phyloP scores from a whole-genome alignment of 2,797 vertebrate species.

The Sebastes hubbsi region DNA sequence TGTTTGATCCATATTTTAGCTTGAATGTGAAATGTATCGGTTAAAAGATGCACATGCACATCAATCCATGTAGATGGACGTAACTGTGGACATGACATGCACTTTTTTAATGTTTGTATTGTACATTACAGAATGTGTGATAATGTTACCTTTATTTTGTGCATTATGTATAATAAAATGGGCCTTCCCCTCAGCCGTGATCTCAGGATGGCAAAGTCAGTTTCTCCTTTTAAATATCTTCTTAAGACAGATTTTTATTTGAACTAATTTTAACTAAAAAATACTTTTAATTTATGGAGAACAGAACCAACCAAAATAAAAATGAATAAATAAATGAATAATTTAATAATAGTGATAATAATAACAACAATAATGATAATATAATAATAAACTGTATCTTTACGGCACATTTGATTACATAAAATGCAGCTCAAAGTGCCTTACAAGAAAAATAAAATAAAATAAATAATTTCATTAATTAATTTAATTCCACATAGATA shows the following conservation, averaged over 20 bases:
- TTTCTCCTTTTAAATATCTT: background rate
- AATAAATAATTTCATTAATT: no score
- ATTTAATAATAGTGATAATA: no score
- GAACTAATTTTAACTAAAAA: background rate
- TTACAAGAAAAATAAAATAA: no score
- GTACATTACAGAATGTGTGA: background rate
- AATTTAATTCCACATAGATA: no score
- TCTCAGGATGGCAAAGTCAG: background rate
- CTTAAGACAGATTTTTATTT: background rate
- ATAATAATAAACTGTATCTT: no score
- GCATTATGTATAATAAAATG: background rate
- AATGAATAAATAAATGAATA: no score
- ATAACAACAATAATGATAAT: no score
- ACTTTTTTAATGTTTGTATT: background rate
- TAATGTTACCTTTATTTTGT: background rate
- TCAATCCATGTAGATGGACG: constrained; percentile 18
- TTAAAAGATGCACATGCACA: constrained; percentile 41
- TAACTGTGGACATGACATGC: constrained; percentile 24
- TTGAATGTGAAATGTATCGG: background rate
- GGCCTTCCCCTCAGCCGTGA: background rate
- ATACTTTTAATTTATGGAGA: no score
- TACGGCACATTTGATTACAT: no score
- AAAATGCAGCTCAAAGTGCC: no score
- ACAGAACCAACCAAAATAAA: no score
- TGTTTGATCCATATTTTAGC: background rate